These are phyloP conservation scores for Mythimna loreyi DNA, from an alignment of 2,888 invertebrate species.

Conservation along the genomic window DNA sequence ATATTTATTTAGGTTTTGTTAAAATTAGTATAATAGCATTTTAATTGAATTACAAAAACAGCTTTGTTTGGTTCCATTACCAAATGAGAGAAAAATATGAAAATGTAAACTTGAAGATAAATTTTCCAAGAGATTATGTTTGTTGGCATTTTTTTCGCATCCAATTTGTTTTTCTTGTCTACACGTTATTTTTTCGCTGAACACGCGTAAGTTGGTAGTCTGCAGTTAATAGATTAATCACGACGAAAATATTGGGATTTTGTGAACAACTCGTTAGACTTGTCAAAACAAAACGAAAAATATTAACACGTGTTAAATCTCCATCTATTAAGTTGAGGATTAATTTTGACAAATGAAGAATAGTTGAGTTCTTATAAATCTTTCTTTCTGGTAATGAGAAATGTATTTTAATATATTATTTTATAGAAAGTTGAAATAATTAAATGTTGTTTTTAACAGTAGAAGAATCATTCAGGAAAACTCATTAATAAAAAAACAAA, in stretches of 20 bases:
- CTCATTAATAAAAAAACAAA: conserved; percentile 37
- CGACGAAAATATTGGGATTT: conserved; percentile 39
- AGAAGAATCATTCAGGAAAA: conserved; percentile 62
- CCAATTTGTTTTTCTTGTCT: conserved; percentile 28
- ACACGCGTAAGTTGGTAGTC: conserved; percentile 4
- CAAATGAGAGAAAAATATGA: background rate
- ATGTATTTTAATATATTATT: background rate
- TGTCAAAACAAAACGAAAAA: conserved; percentile 64
- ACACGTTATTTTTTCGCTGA: background rate
- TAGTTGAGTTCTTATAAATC: conserved; percentile 18
- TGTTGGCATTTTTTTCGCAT: conserved; percentile 17
- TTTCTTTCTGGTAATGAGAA: background rate
- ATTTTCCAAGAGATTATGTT: conserved; percentile 11
- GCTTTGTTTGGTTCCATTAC: background rate
- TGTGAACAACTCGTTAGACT: conserved; percentile 52
- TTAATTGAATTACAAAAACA: conserved; percentile 7
- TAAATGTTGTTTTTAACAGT: conserved; percentile 12
- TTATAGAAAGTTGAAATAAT: background rate
- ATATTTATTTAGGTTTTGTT: conserved; percentile 37
- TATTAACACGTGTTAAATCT: conserved; percentile 49
- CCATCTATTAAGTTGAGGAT: conserved; percentile 37
- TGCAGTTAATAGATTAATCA: conserved; percentile 44
- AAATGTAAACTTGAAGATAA: background rate
- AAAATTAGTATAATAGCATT: conserved; percentile 5
- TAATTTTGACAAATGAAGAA: conserved; percentile 54